Percentiles rank a stretch among this genome's conserved stretches.
Evolutionary conservation across 2,888 invertebrate species (phyloP).

Genomic region (Leptogaster cylindrica): DNA sequence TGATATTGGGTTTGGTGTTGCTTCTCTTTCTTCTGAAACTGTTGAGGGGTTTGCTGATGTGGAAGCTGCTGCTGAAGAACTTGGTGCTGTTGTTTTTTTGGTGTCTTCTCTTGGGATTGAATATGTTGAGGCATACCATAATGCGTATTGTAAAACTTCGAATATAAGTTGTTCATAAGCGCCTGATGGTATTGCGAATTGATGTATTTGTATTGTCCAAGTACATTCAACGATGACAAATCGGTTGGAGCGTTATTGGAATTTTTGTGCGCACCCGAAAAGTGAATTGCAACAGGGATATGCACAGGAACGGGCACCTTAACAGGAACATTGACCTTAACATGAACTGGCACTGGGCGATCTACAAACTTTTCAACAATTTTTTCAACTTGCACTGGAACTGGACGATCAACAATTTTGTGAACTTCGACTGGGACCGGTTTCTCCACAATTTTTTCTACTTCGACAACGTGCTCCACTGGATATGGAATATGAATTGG

Average conservation of each 20-base stretch:
- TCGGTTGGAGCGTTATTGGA: too few species aligned
- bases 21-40: not conserved
- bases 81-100: too few species aligned
- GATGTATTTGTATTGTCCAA: too few species aligned
- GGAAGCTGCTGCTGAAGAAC: not conserved
- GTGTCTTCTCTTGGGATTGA: too few species aligned
- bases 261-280: not conserved
- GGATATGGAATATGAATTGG: conserved; percentile 65
- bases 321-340: conserved; percentile 52
- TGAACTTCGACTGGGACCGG: conserved; percentile 60
- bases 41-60: not conserved
- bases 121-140: too few species aligned
- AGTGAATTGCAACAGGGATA: not conserved
- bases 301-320: conserved; percentile 50
- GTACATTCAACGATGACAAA: too few species aligned
- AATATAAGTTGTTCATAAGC: too few species aligned
- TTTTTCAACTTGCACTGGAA: conserved; percentile 62
- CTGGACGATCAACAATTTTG: conserved; percentile 63
- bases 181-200: too few species aligned
- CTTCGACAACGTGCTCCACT: conserved; percentile 58
- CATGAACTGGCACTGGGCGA: conserved; percentile 61
- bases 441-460: conserved; percentile 58
- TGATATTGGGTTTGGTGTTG: conserved; percentile 11
- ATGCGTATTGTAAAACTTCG: too few species aligned
- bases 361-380: conserved; percentile 66